Conservation (phyloP, 2,113 vertebrate genomes). For the Zosterops lateralis region DNA sequence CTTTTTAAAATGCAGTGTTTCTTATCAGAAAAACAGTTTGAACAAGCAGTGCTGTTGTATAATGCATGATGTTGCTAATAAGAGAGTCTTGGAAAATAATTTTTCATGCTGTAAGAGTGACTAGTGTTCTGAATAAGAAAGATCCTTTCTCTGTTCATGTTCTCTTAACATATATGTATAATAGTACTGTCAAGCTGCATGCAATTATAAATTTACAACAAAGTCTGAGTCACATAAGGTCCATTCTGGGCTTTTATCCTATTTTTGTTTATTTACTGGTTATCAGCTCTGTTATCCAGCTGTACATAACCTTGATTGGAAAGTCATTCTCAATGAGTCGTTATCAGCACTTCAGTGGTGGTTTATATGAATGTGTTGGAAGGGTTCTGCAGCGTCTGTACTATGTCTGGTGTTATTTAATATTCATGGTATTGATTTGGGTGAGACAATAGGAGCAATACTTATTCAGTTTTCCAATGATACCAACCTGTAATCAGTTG, state of each 20-base stretch:
- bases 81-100: conserved; percentile 69
- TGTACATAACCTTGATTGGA: conserved; percentile 2
- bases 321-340: conserved; percentile 2
- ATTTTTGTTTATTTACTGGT: not conserved
- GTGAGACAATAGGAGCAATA: not conserved
- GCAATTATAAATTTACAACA: not conserved
- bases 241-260: conserved; percentile 3
- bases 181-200: not conserved
- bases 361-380: not conserved
- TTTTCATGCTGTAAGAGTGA: conserved; percentile 64
- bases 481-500: not conserved
- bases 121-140: conserved; percentile 42
- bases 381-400: not conserved
- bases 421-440: conserved; percentile 37
- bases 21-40: conserved; percentile 76
- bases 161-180: conserved; percentile 23
- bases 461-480: not conserved
- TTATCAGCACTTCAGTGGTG: not conserved
- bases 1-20: conserved; percentile 79
- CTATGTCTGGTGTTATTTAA: conserved; percentile 21
- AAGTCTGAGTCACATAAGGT: not conserved
- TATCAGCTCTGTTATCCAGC: not conserved
- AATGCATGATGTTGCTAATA: conserved; percentile 78
- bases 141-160: conserved; percentile 29
- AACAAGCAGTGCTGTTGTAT: conserved; percentile 74